A percentile compares a stretch with the other conserved stretches of the same genome.
These are phyloP conservation scores for Synergus gifuensis DNA, from an alignment of 2,888 invertebrate species.

Conservation along the genomic window DNA sequence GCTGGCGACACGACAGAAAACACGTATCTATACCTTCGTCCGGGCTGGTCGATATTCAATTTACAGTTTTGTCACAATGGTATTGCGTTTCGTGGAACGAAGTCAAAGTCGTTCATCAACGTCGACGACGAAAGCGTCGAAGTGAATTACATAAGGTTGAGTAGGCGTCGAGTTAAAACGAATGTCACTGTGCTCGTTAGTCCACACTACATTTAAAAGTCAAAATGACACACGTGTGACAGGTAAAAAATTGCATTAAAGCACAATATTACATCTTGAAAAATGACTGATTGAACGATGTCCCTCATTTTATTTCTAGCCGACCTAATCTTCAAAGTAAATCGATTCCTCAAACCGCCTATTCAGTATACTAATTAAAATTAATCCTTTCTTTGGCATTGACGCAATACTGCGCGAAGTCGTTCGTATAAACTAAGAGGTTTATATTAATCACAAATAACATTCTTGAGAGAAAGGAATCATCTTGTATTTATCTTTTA, in stretches of 20 bases:
- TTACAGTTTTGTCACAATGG: slow-evolving; percentile 74
- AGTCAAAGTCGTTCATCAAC: slow-evolving; percentile 55
- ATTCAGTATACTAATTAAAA: not conserved
- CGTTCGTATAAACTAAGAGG: too few relatives aligned
- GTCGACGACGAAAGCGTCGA: slow-evolving; percentile 41
- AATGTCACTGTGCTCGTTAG: slow-evolving; percentile 48
- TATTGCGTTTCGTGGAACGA: slow-evolving; percentile 65
- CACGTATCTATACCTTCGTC: slow-evolving; percentile 44
- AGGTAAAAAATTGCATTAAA: slow-evolving; percentile 19
- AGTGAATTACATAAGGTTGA: slow-evolving; percentile 52
- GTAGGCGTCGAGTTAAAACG: slow-evolving; percentile 61
- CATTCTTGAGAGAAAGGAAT: too few relatives aligned
- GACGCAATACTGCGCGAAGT: too few relatives aligned
- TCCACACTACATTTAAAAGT: slow-evolving; percentile 13
- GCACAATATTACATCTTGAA: not conserved
- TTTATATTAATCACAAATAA: too few relatives aligned
- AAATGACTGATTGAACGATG: not conserved
- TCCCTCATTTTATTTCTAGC: not conserved
- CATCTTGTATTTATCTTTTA: too few relatives aligned
- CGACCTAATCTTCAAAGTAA: not conserved
- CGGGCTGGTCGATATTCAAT: slow-evolving; percentile 74
- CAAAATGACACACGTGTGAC: not conserved
- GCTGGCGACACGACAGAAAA: slow-evolving; percentile 66
- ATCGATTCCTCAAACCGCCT: not conserved
- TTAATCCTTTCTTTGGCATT: too few relatives aligned